phyloP scores from a whole-genome alignment of 37 sponge, comb jelly and placozoan species.

The Diacarnus erythraeanus region DNA sequence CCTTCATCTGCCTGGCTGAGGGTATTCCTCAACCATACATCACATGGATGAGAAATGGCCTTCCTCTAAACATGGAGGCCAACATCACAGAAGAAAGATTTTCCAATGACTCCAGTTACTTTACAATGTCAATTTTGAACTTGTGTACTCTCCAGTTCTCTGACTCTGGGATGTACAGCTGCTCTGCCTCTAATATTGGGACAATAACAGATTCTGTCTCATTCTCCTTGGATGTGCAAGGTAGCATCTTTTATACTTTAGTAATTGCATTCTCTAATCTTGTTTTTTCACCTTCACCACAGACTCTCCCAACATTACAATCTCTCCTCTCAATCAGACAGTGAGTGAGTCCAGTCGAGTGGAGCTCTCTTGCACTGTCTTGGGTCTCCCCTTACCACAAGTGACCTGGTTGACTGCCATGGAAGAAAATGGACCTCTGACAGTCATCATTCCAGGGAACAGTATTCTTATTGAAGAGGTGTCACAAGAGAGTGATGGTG shows the following conservation, averaged over 20 bases:
- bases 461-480: background rate
- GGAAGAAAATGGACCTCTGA: background rate
- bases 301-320: background rate
- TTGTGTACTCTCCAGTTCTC: constrained; percentile 14
- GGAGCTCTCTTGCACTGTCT: background rate
- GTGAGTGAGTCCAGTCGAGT: background rate
- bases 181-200: constrained; percentile 9
- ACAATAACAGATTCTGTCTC: background rate
- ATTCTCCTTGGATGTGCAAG: background rate
- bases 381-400: background rate
- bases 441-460: too few relatives aligned
- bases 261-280: too few relatives aligned
- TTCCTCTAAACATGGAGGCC: background rate
- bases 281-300: background rate
- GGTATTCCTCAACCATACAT: constrained; percentile 29
- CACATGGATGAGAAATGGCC: constrained; percentile 24
- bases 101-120: background rate
- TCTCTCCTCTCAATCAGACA: background rate
- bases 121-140: background rate
- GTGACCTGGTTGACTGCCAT: background rate
- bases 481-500: background rate
- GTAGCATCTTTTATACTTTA: too few relatives aligned
- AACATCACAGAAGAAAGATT: background rate
- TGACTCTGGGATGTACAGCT: constrained; percentile 15
- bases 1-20: constrained; percentile 14